A percentile compares a stretch with the other conserved stretches of the same genome.
Conservation (phyloP, 2,797 vertebrate genomes). For the Melanotaenia pygmaea region DNA sequence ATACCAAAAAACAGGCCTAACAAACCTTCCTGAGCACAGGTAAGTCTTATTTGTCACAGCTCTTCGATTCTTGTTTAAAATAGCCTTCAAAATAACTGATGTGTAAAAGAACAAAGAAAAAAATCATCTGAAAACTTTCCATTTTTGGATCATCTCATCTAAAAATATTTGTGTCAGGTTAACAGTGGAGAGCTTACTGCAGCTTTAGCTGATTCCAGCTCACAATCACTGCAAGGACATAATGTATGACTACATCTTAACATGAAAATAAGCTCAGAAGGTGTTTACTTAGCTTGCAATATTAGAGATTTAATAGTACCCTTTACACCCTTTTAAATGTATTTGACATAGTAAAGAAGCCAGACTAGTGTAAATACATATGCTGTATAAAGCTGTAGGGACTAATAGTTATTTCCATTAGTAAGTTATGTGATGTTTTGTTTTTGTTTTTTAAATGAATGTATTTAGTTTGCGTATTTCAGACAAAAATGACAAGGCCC, state of each 20-base stretch:
- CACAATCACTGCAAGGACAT: neutral
- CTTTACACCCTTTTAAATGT: neutral
- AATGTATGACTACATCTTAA: neutral
- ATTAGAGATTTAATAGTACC: neutral
- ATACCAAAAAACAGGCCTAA: conserved; percentile 32
- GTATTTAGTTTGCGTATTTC: no score
- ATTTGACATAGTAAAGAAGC: no score
- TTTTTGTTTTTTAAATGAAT: no score
- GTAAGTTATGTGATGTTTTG: no score
- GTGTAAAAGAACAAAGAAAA: neutral
- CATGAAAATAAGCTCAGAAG: neutral
- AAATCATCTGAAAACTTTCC: neutral
- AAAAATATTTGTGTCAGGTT: neutral
- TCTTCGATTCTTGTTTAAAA: neutral
- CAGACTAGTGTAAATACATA: neutral
- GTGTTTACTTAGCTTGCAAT: neutral
- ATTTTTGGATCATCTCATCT: conserved; percentile 11
- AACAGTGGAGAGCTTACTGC: neutral
- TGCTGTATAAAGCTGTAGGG: neutral
- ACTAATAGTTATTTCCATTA: neutral
- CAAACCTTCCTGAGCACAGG: conserved; percentile 47
- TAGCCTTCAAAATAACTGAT: neutral
- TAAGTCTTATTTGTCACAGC: conserved; percentile 24
- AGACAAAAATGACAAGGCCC: no score
- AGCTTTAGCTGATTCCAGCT: conserved; percentile 2